Conservation (phyloP, 2,888 invertebrate species). For the Endomychus coccineus region DNA sequence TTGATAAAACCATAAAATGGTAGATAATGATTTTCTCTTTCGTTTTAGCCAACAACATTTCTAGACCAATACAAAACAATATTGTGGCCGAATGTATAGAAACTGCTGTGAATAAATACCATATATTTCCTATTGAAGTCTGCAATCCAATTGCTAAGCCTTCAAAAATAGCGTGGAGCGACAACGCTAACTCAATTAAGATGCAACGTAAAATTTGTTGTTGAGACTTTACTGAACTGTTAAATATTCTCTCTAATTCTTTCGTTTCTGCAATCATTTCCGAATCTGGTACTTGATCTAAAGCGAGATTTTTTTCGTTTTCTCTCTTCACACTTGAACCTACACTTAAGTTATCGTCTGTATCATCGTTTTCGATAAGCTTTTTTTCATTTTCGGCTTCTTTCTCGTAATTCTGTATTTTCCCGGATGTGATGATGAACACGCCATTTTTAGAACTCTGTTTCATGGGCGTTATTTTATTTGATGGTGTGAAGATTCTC, state of each 20-base stretch:
- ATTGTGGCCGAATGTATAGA: slow-evolving; percentile 49
- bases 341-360: slow-evolving; percentile 12
- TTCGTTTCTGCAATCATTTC: slow-evolving; percentile 23
- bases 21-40: slow-evolving; percentile 38
- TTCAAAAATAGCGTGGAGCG: slow-evolving; percentile 50
- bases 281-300: slow-evolving; percentile 18
- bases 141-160: slow-evolving; percentile 50
- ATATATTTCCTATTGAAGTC: slow-evolving; percentile 42
- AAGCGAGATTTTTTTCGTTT: slow-evolving; percentile 23
- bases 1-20: slow-evolving; percentile 44
- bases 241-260: slow-evolving; percentile 27
- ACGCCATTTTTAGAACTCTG: slow-evolving; percentile 20
- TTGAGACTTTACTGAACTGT: slow-evolving; percentile 29
- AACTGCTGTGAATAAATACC: slow-evolving; percentile 48
- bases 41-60: slow-evolving; percentile 44
- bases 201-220: slow-evolving; percentile 41
- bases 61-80: slow-evolving; percentile 49
- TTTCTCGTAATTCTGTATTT: slow-evolving; percentile 6
- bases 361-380: not conserved
- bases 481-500: not conserved
- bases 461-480: slow-evolving; percentile 24
- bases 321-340: slow-evolving; percentile 24
- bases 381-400: slow-evolving; percentile 11
- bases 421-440: slow-evolving; percentile 3
- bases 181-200: slow-evolving; percentile 46